Evolutionary conservation across 1,140 invertebrate genomes (phyloP).

Genomic region (Anoplolepis gracilipes): DNA sequence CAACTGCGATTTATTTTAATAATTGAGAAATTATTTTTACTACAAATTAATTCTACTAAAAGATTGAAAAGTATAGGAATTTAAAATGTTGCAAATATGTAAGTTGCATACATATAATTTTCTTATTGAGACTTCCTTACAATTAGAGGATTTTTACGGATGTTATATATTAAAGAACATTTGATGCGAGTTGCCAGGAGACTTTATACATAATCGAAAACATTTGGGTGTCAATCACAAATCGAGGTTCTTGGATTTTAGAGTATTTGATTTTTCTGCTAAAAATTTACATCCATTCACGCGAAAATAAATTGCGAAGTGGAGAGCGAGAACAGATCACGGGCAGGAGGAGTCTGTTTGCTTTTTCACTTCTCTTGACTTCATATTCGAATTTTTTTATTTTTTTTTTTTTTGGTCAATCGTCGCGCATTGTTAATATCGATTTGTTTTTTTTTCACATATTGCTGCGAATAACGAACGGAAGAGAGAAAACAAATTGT

Average conservation of each 20-base stretch:
- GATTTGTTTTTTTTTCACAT: conserved; percentile 31
- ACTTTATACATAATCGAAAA: not conserved
- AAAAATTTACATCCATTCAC: conserved; percentile 31
- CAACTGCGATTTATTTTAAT: no score
- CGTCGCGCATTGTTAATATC: conserved; percentile 78
- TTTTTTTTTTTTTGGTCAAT: conserved; percentile 67
- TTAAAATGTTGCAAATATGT: not conserved
- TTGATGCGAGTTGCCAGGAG: not conserved
- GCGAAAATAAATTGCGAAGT: not conserved
- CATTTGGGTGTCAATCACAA: not conserved
- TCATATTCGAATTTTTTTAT: conserved; percentile 71
- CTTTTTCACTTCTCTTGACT: conserved; percentile 75
- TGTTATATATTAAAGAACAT: not conserved
- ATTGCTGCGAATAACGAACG: conserved; percentile 14
- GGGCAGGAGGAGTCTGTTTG: conserved; percentile 22
- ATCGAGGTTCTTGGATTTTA: not conserved
- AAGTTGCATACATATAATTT: not conserved
- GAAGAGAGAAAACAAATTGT: conserved; percentile 31
- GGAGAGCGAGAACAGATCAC: not conserved
- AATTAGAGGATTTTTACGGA: not conserved
- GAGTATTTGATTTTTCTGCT: not conserved
- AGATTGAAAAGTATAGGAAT: no score
- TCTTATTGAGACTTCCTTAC: not conserved
- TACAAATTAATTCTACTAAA: no score
- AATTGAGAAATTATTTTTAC: no score